A percentile compares a stretch with the other conserved stretches of the same genome.
phyloP scores from a whole-genome alignment of 2,888 invertebrate species.

The Dryadula phaetusa region DNA sequence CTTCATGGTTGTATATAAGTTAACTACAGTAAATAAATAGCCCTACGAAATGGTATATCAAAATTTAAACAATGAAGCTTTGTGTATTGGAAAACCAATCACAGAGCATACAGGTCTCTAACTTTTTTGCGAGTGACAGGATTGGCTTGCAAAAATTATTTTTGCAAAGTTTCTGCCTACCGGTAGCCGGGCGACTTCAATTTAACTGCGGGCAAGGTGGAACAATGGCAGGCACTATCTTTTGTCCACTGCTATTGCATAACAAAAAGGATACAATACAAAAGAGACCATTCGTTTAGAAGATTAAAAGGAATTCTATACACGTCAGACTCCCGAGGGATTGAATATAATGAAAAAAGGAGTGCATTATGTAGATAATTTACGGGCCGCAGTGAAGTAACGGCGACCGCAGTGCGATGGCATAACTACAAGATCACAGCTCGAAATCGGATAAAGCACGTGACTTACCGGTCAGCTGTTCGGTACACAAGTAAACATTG shows the following conservation, averaged over 20 bases:
- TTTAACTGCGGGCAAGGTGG: slow-evolving; percentile 62
- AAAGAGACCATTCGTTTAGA: slow-evolving; percentile 72
- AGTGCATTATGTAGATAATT: slow-evolving; percentile 77
- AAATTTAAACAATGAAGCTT: slow-evolving; percentile 60
- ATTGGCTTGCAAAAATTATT: slow-evolving; percentile 82
- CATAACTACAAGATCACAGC: slow-evolving; percentile 62
- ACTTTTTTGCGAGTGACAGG: slow-evolving; percentile 55
- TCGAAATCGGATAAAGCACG: slow-evolving; percentile 63
- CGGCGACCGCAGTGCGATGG: slow-evolving; percentile 68
- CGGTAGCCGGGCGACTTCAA: slow-evolving; percentile 65
- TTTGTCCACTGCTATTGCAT: slow-evolving; percentile 76
- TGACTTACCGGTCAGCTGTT: slow-evolving; percentile 84
- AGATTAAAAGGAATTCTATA: slow-evolving; percentile 72
- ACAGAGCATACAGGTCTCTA: slow-evolving; percentile 53
- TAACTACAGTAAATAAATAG: slow-evolving; percentile 63
- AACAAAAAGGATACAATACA: slow-evolving; percentile 79
- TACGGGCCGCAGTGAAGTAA: slow-evolving; percentile 59
- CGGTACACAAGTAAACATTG: slow-evolving; percentile 80
- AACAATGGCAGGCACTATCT: slow-evolving; percentile 64
- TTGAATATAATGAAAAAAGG: slow-evolving; percentile 72
- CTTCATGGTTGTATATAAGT: slow-evolving; percentile 56
- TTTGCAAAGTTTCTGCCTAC: slow-evolving; percentile 69
- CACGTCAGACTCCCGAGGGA: slow-evolving; percentile 56
- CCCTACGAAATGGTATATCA: slow-evolving; percentile 54
- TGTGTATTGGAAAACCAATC: slow-evolving; percentile 71